phyloP scores from a whole-genome alignment of 2,113 vertebrate genomes.

The Trachemys scripta region DNA sequence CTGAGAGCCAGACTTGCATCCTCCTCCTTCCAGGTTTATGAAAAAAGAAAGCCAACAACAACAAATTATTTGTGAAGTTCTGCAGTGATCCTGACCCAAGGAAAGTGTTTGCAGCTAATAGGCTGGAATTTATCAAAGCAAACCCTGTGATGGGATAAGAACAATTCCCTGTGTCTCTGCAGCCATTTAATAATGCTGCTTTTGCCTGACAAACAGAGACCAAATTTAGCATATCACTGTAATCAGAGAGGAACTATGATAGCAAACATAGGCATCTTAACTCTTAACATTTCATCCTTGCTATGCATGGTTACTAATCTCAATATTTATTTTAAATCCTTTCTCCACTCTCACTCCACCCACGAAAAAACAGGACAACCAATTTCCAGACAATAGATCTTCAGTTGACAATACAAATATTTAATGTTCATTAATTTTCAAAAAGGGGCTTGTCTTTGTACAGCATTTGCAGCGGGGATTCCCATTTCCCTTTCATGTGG shows the following conservation, averaged over 20 bases:
- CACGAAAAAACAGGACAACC: constrained; percentile 3
- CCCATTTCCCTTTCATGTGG: constrained; percentile 32
- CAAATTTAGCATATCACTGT: neutral
- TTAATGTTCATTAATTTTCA: constrained; percentile 74
- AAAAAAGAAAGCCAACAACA: neutral
- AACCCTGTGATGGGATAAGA: neutral
- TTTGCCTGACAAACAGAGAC: neutral
- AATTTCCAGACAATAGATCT: constrained; percentile 43
- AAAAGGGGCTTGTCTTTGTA: constrained; percentile 60
- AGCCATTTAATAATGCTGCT: neutral
- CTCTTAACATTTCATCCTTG: constrained; percentile 14
- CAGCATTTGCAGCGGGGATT: constrained; percentile 41
- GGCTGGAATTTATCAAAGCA: neutral
- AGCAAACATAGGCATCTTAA: constrained; percentile 11
- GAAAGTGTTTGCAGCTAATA: neutral
- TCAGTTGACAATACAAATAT: constrained; percentile 66
- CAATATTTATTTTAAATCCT: constrained; percentile 53
- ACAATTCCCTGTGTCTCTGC: neutral
- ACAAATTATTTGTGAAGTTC: fast-evolving
- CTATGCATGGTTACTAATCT: constrained; percentile 20
- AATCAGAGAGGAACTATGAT: neutral
- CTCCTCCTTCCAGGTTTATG: neutral
- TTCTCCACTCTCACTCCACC: neutral
- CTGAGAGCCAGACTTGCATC: neutral
- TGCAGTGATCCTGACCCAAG: neutral